Base-by-base conservation (phyloP, 1,140 invertebrate genomes). In the Sitodiplosis mosellana region DNA sequence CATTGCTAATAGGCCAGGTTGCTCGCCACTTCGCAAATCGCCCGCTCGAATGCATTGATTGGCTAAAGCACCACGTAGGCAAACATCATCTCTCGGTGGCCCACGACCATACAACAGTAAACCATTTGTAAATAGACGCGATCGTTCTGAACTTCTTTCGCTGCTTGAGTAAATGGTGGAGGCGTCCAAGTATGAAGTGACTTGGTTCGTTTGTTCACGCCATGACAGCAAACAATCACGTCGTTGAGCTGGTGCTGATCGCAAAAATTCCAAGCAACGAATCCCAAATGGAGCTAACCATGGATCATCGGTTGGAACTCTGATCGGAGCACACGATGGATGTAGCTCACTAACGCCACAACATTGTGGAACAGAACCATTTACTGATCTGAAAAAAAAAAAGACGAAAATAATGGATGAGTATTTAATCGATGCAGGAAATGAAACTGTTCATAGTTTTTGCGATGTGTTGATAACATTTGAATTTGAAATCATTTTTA, bases 81-180 rank as follows among this genome's bases (percentile, higher is more conserved):
- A 85, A 0, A 80, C 61, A 57, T 74, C 72, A 46, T 78, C 74
- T 1, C 70, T 68, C 17, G 73, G 70, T 51, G 75, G 70, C 1
- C 76, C 66, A 37, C 73, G 69, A 0, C 80, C 81, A 56, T 81
- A 83, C 53, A 80, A 71, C 14, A 83, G 60, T 56, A 79, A 64
- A 69, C 83, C 82, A 56, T 78, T 77, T 37, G 77, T 73, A 55
- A 82, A 84, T 2, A 81, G 60, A 40, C 85, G 62, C 0, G 87
- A 68, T 50, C 74, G 76, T 49, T 85, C 77, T 1, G 83, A 79
- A 45, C 83, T 79, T 40, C 78, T 73, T 14, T 80, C 75, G 40
- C 78, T 83, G 60, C 83, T 93, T 40, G 88, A 89, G 60, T 97
- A 97, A 8, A 97, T 75, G 21, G 81, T 83, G 0, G 91, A 96